These are phyloP conservation scores for Heliconius aoede DNA, from an alignment of 2,888 invertebrate genomes.

Conservation along the genomic window DNA sequence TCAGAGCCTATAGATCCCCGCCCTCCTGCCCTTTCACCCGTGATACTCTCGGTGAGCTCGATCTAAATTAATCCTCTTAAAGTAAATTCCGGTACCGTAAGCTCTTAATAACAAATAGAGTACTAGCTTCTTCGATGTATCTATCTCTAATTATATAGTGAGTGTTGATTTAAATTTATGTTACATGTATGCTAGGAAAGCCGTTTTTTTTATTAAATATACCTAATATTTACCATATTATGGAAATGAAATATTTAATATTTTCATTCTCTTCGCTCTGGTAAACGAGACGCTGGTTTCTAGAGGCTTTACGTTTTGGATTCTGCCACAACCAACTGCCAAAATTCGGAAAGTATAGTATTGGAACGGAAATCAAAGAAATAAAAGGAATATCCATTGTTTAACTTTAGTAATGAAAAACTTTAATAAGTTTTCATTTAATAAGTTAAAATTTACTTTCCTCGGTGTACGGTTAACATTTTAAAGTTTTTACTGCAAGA, in stretches of 20 bases:
- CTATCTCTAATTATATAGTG: slow-evolving; percentile 6
- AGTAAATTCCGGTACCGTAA: slow-evolving; percentile 42
- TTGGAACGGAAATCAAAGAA: too few relatives aligned
- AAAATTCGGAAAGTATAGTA: too few relatives aligned
- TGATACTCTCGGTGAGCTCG: slow-evolving; percentile 58
- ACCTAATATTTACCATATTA: not conserved
- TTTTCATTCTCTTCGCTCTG: too few relatives aligned
- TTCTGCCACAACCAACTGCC: too few relatives aligned
- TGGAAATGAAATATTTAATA: not conserved
- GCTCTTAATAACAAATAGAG: slow-evolving; percentile 41
- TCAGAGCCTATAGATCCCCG: slow-evolving; percentile 55
- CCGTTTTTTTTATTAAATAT: not conserved
- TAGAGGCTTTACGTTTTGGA: too few relatives aligned
- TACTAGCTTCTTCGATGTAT: slow-evolving; percentile 36
- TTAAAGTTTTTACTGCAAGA: not conserved
- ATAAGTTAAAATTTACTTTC: not conserved
- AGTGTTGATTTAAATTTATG: not conserved
- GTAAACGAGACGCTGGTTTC: too few relatives aligned
- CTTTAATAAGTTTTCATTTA: not conserved
- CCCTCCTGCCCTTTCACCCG: slow-evolving; percentile 53
- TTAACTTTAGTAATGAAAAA: not conserved
- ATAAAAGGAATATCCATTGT: not conserved
- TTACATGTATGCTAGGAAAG: not conserved
- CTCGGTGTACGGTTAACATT: not conserved
- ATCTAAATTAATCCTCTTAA: slow-evolving; percentile 64